These are phyloP conservation scores for Myoxocephalus aenaeus DNA, from an alignment of 2,797 vertebrate genomes.

Conservation along the genomic window DNA sequence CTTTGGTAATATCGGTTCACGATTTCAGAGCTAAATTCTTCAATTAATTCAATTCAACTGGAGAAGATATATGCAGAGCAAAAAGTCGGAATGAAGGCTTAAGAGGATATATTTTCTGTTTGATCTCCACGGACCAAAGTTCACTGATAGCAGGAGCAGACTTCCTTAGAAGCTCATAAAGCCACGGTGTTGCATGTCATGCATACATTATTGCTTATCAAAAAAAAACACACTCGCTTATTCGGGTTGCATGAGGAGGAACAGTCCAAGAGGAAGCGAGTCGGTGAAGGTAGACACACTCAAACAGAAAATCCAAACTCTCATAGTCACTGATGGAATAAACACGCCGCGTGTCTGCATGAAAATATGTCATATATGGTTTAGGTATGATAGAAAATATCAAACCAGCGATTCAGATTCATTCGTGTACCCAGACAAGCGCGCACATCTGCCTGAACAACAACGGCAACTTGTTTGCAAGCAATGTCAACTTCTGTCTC, in stretches of 20 bases:
- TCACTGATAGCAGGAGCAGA: neutral
- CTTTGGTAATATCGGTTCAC: neutral
- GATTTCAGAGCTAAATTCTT: neutral
- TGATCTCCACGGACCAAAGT: conserved; percentile 3
- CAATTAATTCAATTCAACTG: neutral
- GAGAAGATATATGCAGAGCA: conserved; percentile 2
- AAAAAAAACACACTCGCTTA: conserved; percentile 33
- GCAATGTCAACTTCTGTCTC: conserved; percentile 55
- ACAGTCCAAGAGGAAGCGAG: conserved; percentile 59
- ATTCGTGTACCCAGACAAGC: neutral
- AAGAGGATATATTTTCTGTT: neutral
- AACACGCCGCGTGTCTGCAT: conserved; percentile 13
- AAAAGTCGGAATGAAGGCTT: neutral
- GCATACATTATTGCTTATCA: conserved; percentile 16
- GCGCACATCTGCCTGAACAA: conserved; percentile 51
- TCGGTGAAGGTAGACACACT: conserved; percentile 48
- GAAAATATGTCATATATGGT: conserved; percentile 1
- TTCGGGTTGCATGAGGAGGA: conserved; percentile 28
- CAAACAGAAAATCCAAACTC: conserved; percentile 29
- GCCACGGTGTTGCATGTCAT: neutral
- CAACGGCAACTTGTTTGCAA: conserved; percentile 53
- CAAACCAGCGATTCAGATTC: conserved; percentile 25
- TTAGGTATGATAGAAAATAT: conserved; percentile 23
- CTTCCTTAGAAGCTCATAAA: conserved; percentile 28
- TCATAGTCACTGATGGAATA: conserved; percentile 9